phyloP scores from a whole-genome alignment of 2,797 vertebrate species.

The Luscinia megarhynchos region DNA sequence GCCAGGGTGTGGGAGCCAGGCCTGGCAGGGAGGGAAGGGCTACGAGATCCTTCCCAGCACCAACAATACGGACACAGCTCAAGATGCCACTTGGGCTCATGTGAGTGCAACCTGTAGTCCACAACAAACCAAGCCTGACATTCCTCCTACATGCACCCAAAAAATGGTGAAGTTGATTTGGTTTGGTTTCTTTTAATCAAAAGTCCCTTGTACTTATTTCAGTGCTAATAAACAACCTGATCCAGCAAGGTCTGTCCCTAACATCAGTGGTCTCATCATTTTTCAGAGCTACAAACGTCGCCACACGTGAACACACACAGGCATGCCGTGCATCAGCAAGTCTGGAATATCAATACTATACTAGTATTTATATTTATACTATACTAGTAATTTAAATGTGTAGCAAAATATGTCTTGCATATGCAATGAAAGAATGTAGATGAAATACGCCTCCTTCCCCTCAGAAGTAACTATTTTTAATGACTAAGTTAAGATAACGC shows the following conservation, averaged over 20 bases:
- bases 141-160: rapidly evolving
- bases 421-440: neutral
- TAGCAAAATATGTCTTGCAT: neutral
- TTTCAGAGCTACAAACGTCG: rapidly evolving
- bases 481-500: neutral
- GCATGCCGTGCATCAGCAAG: neutral
- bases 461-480: neutral
- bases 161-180: neutral
- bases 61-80: rapidly evolving
- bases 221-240: neutral
- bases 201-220: neutral
- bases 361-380: neutral
- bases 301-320: rapidly evolving
- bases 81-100: rapidly evolving
- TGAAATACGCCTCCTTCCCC: neutral
- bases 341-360: neutral
- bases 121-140: rapidly evolving
- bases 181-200: neutral
- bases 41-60: rapidly evolving
- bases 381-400: neutral
- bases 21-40: neutral
- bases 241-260: neutral
- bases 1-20: rapidly evolving
- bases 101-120: rapidly evolving
- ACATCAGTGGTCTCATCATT: rapidly evolving